Base-by-base conservation (phyloP, 1,140 invertebrate species). In the Drepana arcuata region DNA sequence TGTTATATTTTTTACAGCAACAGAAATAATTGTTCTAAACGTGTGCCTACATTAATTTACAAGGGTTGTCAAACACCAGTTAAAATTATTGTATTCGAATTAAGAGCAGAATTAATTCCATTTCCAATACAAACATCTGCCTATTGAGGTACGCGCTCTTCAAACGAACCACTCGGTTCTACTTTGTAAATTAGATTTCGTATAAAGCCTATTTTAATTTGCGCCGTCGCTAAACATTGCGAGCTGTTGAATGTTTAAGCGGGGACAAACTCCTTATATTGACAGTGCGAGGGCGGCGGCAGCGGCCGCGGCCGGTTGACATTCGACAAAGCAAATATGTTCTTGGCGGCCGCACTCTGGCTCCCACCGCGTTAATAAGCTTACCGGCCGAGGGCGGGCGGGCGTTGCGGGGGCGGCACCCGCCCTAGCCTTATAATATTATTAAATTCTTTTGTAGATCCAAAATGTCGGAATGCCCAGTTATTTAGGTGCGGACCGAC, bases 141-240 rank as follows among this genome's bases (percentile, higher is more conserved):
- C 64, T 63, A 48, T 46, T 43, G 34, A 60, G 52, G 56, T 59
- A 55, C 50, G 57, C 62, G 51, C 63, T 55, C 59, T 48, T 65
- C 67, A 66, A 73, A 64, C 64, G 60, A 57, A 56, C 40, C 64
- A 53, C 56, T 58, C 63, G 49, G 65, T 64, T 62, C 58, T 73
- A 55, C 71, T 78, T 77, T 60, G 54, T 56, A 81, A 81, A 81
- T 81, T 81, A 77, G 68, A 81, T 81, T 81, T 79, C 58, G 66
- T 61, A 81, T 77, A 77, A 79, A 81, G 73, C 72, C 77, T 79
- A 69, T 81, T 81, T 81, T 81, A 79, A 81, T 81, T 81, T 78
- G 73, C 64, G 63, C 56, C 65, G 53, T 68, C 56, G 64, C 63
- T 74, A 77, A 79, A 79, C 66, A 77, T 61, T 67, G 70, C 44